These are phyloP conservation scores for Zaprionus gabonicus DNA, from an alignment of 1,140 invertebrate genomes.

Conservation along the genomic window DNA sequence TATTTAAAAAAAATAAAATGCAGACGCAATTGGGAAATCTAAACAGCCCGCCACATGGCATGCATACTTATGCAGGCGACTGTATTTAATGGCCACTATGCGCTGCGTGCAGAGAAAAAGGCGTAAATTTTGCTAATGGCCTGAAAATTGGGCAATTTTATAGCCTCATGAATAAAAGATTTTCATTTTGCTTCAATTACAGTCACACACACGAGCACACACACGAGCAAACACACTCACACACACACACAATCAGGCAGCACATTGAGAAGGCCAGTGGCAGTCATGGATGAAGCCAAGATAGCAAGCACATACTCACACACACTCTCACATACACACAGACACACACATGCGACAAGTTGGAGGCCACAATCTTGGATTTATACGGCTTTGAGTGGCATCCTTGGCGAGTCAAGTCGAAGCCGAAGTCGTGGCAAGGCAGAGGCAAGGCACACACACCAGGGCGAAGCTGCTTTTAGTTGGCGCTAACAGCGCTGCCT, in stretches of 20 bases:
- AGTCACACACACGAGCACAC: constrained; percentile 66
- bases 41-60: constrained; percentile 60
- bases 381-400: constrained; percentile 79
- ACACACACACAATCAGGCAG: constrained; percentile 14
- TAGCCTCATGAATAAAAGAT: constrained; percentile 85
- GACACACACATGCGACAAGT: constrained; percentile 68
- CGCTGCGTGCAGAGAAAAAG: constrained; percentile 81
- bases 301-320: constrained; percentile 59
- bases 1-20: constrained; percentile 64
- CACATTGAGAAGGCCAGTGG: constrained; percentile 44
- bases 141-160: constrained; percentile 85
- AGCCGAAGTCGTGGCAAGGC: background rate
- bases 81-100: constrained; percentile 81
- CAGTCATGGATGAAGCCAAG: constrained; percentile 76
- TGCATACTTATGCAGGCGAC: constrained; percentile 82
- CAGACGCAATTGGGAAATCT: constrained; percentile 65
- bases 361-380: constrained; percentile 80
- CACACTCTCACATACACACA: constrained; percentile 29
- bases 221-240: constrained; percentile 28
- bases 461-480: constrained; percentile 33
- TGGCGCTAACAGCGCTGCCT: constrained; percentile 48
- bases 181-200: constrained; percentile 84
- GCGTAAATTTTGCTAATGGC: constrained; percentile 85
- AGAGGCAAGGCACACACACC: background rate
- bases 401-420: constrained; percentile 33